phyloP scores from a whole-genome alignment of 2,113 vertebrate genomes.

The Ptilorrhoa leucosticta region DNA sequence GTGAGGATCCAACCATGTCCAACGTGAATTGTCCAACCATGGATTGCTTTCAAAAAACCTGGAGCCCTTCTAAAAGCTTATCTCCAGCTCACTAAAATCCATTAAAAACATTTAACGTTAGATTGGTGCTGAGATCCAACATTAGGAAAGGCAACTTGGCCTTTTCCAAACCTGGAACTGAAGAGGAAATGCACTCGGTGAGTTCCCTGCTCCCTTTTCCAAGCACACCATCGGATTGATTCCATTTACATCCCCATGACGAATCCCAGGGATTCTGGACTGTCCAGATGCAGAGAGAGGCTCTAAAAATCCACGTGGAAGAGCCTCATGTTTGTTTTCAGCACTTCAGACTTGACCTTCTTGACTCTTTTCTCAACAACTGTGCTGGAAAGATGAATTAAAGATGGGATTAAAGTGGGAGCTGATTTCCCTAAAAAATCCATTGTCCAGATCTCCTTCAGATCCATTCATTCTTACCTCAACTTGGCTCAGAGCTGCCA shows the following conservation, averaged over 20 bases:
- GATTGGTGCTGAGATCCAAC: background rate
- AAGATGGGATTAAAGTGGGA: background rate
- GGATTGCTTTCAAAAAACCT: background rate
- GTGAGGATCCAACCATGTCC: background rate
- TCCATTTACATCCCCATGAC: rapidly evolving
- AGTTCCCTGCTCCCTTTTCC: background rate
- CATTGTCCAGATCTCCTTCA: rapidly evolving
- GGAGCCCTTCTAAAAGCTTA: background rate
- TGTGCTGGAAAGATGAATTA: background rate
- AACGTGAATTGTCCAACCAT: background rate
- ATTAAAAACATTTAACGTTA: background rate
- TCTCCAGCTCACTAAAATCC: background rate
- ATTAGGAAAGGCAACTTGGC: background rate
- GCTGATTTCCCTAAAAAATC: background rate
- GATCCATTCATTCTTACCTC: background rate
- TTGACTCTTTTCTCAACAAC: background rate
- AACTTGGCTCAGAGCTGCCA: background rate
- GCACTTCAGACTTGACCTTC: background rate
- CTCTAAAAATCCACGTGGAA: background rate
- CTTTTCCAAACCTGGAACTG: background rate
- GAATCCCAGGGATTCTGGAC: background rate
- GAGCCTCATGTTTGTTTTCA: background rate
- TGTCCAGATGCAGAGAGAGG: too few species aligned
- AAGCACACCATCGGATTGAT: background rate
- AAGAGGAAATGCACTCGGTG: background rate